These are phyloP conservation scores for Hyles lineata DNA, from an alignment of 2,888 invertebrate genomes.

Conservation along the genomic window DNA sequence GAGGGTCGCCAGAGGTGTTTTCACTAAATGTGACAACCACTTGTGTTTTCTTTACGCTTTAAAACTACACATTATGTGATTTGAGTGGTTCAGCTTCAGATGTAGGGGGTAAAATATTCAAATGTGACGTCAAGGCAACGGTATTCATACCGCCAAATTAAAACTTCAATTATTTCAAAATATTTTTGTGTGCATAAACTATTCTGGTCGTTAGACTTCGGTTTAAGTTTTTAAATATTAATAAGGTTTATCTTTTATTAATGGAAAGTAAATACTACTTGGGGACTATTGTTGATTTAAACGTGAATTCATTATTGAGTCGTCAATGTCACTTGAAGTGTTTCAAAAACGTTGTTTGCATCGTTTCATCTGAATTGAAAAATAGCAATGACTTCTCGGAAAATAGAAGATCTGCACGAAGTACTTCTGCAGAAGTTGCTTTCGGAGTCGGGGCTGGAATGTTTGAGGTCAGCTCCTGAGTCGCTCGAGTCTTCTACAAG, in stretches of 20 bases:
- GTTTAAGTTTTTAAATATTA: background rate
- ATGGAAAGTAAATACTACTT: background rate
- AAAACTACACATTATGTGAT: background rate
- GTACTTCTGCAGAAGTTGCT: constrained; percentile 55
- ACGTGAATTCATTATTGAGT: too few species aligned
- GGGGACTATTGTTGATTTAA: background rate
- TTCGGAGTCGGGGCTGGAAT: constrained; percentile 60
- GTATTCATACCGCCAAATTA: background rate
- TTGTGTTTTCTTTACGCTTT: background rate
- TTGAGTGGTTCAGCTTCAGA: constrained; percentile 6
- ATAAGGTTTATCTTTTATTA: constrained; percentile 3
- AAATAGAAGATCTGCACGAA: constrained; percentile 59
- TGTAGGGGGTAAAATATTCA: background rate
- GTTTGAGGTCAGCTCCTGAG: constrained; percentile 50
- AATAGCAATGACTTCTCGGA: constrained; percentile 62
- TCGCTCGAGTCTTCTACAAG: constrained; percentile 41
- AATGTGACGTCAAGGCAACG: background rate
- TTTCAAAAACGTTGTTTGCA: too few species aligned
- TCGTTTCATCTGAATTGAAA: background rate
- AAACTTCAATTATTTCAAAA: constrained; percentile 3
- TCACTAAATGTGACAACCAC: constrained; percentile 14
- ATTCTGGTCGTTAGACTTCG: too few species aligned
- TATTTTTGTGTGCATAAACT: background rate
- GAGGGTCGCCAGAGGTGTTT: constrained; percentile 19
- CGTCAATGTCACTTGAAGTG: too few species aligned